These are phyloP conservation scores for Pyrocoelia pectoralis DNA, from an alignment of 2,888 invertebrate genomes.

Conservation along the genomic window DNA sequence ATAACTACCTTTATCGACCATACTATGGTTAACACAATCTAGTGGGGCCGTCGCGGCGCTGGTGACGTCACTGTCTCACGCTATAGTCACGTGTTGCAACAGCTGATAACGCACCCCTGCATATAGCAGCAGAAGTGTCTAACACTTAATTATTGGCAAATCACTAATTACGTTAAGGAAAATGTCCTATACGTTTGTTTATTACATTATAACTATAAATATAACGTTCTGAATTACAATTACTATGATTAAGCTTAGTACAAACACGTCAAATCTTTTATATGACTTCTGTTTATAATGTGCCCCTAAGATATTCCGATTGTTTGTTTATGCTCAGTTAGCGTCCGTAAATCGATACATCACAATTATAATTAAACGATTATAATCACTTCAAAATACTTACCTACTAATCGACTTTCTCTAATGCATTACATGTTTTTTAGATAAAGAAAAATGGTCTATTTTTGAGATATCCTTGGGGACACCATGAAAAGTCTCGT, in stretches of 20 bases:
- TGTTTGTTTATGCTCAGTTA: background rate
- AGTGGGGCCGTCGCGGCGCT: constrained; percentile 43
- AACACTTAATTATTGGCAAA: constrained; percentile 25
- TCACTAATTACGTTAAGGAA: constrained; percentile 15
- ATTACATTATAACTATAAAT: too few species aligned
- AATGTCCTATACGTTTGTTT: background rate
- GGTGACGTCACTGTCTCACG: constrained; percentile 45
- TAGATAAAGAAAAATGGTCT: background rate
- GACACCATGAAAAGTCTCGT: background rate
- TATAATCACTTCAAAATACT: too few species aligned
- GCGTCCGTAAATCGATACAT: background rate
- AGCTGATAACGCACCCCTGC: constrained; percentile 42
- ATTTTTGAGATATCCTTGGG: background rate
- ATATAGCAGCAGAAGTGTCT: constrained; percentile 23
- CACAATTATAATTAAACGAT: background rate
- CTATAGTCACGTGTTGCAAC: constrained; percentile 43
- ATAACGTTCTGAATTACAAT: background rate
- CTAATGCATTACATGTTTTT: background rate
- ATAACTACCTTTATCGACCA: constrained; percentile 42
- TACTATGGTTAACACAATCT: constrained; percentile 38
- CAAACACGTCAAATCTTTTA: background rate
- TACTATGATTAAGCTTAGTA: background rate
- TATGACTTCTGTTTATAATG: background rate
- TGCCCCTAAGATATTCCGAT: background rate
- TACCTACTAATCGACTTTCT: background rate